Base-by-base conservation (phyloP, 92 coral and sea anemone species). In the Palythoa heliodiscus region DNA sequence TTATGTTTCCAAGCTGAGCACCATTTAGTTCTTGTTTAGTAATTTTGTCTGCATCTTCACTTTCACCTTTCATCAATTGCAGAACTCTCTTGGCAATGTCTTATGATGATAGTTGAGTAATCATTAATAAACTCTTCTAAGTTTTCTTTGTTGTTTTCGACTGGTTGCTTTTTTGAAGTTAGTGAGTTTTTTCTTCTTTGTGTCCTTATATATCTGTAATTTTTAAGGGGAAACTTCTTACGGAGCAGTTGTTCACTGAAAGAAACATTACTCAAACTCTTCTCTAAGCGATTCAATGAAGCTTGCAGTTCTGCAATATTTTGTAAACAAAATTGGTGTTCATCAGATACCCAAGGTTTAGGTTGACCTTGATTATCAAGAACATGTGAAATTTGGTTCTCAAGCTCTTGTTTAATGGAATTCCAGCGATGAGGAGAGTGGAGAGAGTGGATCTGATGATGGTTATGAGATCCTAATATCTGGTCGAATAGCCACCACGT, bases 101-200 rank as follows among this genome's bases (percentile, higher is more conserved):
- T 60, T 1, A 13, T 60, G 66, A 13, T 13, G 66, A 60, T 16
- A 60, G 66, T 15, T 54, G 16, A 13, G 66, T 4, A 13, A 60
- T 60, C 5, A 13, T 13, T 60, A 60, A 10, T 15, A 54, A 54
- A 54, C 60, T 10, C 13, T 15, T 54, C 17, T 54, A 54, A 54
- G 60, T 54, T 54, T 15, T 54, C 60, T 54, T 54, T 15, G 14
- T 53, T 76, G 25, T 76, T 76, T 48, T 13, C 58, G 57, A 23
- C 24, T 5, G 14, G 37, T 11, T 15, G 74, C 61, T 35, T 82
- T 82, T 82, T 82, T 82, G 25, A 22, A 35, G 76, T 82, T 77
- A 37, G 53, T 77, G 83, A 77, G 38, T 77, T 77, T 73, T 82
- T 68, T 82, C 76, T 82, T 82, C 70, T 67, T 82, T 82, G 86